phyloP scores from a whole-genome alignment of 2,888 invertebrate species.

The Cheilosia scutellata region DNA sequence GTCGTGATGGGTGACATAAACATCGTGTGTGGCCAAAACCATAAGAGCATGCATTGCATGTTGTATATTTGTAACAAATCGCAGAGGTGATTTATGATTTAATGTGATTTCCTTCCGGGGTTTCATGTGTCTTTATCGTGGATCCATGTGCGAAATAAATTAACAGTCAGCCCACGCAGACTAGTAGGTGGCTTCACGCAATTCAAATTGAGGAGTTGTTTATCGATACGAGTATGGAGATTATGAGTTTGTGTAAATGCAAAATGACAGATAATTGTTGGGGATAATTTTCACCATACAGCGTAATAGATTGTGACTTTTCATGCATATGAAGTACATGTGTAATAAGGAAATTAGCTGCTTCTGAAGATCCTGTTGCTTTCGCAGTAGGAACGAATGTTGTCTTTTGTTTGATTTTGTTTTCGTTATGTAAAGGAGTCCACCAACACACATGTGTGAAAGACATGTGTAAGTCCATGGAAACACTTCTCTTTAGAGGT shows the following conservation, averaged over 20 bases:
- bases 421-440: too few species aligned
- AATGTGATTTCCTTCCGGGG: conserved; percentile 67
- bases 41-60: conserved; percentile 30
- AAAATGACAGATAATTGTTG: neutral
- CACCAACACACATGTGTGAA: too few species aligned
- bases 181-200: conserved; percentile 55
- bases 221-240: conserved; percentile 44
- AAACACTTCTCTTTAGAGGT: too few species aligned
- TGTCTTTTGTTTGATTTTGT: too few species aligned
- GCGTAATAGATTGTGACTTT: neutral
- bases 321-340: neutral
- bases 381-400: neutral
- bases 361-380: neutral
- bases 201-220: conserved; percentile 55
- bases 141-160: conserved; percentile 62
- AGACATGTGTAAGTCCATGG: too few species aligned
- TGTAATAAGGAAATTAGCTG: neutral
- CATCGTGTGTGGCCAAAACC: conserved; percentile 68
- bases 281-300: neutral
- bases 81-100: conserved; percentile 67
- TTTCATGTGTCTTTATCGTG: neutral
- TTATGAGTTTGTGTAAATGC: neutral
- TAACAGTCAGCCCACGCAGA: conserved; percentile 67
- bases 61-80: conserved; percentile 61
- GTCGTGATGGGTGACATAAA: conserved; percentile 61